Evolutionary conservation across 2,888 invertebrate species (phyloP).

Genomic region (Hermaeophaga mercurialis): DNA sequence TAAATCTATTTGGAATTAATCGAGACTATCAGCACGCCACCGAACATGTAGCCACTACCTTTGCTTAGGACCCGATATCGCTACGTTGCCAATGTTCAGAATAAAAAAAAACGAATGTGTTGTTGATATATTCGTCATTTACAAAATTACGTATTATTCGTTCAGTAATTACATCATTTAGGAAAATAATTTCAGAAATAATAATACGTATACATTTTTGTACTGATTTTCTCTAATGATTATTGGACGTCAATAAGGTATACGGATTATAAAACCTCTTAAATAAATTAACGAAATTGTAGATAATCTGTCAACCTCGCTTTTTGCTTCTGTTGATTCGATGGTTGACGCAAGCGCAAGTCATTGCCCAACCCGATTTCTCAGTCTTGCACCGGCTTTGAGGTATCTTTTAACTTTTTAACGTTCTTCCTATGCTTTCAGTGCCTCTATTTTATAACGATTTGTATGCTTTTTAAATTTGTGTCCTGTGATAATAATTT

Average conservation of each 20-base stretch:
- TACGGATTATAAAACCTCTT: background rate
- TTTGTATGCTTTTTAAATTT: slow-evolving; percentile 38
- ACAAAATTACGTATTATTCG: no score
- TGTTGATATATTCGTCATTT: no score
- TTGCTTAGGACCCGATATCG: background rate
- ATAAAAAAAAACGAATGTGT: no score
- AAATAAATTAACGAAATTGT: background rate
- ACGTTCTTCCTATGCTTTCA: slow-evolving; percentile 42
- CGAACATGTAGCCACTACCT: slow-evolving; percentile 10
- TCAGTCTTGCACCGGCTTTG: slow-evolving; percentile 49
- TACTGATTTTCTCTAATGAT: no score
- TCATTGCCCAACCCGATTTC: slow-evolving; percentile 45
- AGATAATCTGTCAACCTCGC: background rate
- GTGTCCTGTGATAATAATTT: slow-evolving; percentile 41
- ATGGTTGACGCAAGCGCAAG: slow-evolving; percentile 24
- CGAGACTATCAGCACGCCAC: slow-evolving; percentile 5
- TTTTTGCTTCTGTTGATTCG: slow-evolving; percentile 17
- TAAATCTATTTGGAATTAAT: background rate
- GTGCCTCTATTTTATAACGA: slow-evolving; percentile 39
- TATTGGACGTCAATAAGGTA: no score
- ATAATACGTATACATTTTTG: no score
- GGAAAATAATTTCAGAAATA: no score
- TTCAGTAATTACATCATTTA: no score
- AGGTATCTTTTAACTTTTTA: slow-evolving; percentile 38
- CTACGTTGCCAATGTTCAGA: background rate